Evolutionary conservation across 2,113 vertebrate species (phyloP).

Genomic region (Gallinago media): DNA sequence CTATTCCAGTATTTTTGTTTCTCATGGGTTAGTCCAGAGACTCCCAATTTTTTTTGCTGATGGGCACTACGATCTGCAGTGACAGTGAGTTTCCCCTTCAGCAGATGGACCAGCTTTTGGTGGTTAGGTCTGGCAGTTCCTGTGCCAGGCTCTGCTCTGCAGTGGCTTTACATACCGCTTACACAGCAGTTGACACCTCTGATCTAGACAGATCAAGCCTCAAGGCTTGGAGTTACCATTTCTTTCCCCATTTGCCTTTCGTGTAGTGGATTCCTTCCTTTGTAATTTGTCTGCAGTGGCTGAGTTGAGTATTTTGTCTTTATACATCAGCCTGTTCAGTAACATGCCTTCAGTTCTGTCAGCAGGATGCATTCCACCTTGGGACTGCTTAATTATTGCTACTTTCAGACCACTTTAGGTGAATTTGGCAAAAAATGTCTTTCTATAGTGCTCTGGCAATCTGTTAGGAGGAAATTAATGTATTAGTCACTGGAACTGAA

Average conservation of each 20-base stretch:
- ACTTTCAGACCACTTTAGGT: background rate
- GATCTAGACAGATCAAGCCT: background rate
- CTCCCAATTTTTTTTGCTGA: background rate
- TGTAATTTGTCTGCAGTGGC: background rate
- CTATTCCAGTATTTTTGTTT: background rate
- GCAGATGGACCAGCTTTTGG: background rate
- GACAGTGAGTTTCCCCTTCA: background rate
- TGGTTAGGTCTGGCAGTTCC: background rate
- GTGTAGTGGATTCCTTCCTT: background rate
- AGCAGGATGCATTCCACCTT: background rate
- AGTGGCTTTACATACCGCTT: background rate
- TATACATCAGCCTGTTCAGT: background rate
- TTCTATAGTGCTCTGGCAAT: background rate
- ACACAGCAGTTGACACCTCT: background rate
- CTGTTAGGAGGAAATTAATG: background rate
- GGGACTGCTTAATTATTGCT: background rate
- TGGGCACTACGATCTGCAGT: background rate
- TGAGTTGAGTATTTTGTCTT: background rate
- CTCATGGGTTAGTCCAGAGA: background rate
- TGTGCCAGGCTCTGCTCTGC: background rate
- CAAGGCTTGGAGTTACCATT: background rate
- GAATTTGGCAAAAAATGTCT: background rate
- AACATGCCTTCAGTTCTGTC: background rate
- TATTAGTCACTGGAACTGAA: background rate
- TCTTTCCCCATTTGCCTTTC: background rate